Evolutionary conservation across 92 coral and sea anemone genomes (phyloP).

Genomic region (Epizoanthus ramosus): DNA sequence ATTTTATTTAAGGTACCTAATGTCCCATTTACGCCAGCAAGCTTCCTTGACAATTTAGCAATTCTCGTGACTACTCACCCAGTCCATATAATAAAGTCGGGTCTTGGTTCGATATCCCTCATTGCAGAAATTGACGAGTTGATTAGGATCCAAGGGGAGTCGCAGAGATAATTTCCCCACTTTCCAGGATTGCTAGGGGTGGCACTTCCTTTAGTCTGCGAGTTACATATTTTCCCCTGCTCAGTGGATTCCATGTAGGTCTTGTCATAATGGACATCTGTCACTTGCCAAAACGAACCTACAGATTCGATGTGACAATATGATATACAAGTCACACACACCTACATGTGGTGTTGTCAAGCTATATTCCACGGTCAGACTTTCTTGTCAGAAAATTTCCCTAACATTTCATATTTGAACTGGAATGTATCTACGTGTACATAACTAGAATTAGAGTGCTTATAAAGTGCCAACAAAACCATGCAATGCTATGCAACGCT

Average conservation of each 20-base stretch:
- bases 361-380: background rate
- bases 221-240: conserved; percentile 61
- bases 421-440: too few species aligned
- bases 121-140: conserved; percentile 68
- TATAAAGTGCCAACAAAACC: too few species aligned
- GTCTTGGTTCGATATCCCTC: conserved; percentile 55
- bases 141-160: conserved; percentile 66
- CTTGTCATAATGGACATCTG: conserved; percentile 69
- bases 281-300: conserved; percentile 72
- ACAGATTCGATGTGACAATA: background rate
- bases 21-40: too few species aligned
- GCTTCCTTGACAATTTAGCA: too few species aligned
- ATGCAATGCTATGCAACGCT: too few species aligned
- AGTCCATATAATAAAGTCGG: conserved; percentile 71
- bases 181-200: conserved; percentile 49
- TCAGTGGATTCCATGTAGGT: conserved; percentile 57
- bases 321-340: too few species aligned
- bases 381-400: background rate
- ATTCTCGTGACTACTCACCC: conserved; percentile 45
- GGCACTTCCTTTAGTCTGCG: conserved; percentile 51
- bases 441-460: too few species aligned
- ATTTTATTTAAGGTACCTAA: too few species aligned
- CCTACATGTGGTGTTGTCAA: background rate
- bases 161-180: conserved; percentile 68
- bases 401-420: too few species aligned